phyloP scores from a whole-genome alignment of 2,797 vertebrate genomes.

The Chaetodon trifasciatus region DNA sequence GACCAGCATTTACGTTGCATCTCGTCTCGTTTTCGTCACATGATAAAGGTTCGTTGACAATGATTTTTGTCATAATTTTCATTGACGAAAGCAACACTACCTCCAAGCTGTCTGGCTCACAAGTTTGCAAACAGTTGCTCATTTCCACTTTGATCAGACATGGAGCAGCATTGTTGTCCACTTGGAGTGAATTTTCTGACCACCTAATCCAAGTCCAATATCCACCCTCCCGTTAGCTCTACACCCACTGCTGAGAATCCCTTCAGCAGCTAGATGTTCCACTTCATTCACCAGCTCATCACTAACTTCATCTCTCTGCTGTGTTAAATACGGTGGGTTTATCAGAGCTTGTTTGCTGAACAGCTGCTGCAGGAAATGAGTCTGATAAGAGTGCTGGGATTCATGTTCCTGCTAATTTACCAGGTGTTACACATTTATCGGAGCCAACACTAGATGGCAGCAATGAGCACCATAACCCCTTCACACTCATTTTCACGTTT shows the following conservation, averaged over 20 bases:
- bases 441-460: conserved; percentile 37
- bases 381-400: no score
- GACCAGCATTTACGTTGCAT: no score
- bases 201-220: background rate
- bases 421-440: background rate
- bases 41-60: no score
- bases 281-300: background rate
- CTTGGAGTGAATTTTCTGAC: background rate
- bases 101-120: no score
- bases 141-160: background rate
- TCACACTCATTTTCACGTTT: background rate
- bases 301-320: no score
- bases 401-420: background rate
- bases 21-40: no score
- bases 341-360: background rate
- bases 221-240: background rate
- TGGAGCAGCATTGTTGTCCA: background rate
- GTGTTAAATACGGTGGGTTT: background rate
- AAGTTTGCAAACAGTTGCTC: background rate
- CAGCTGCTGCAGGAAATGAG: no score
- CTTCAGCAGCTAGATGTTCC: no score
- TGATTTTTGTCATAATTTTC: no score
- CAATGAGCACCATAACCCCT: background rate
- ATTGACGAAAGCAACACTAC: no score
- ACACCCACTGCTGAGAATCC: background rate